phyloP scores from a whole-genome alignment of 1,140 invertebrate genomes.

The Papilio machaon region DNA sequence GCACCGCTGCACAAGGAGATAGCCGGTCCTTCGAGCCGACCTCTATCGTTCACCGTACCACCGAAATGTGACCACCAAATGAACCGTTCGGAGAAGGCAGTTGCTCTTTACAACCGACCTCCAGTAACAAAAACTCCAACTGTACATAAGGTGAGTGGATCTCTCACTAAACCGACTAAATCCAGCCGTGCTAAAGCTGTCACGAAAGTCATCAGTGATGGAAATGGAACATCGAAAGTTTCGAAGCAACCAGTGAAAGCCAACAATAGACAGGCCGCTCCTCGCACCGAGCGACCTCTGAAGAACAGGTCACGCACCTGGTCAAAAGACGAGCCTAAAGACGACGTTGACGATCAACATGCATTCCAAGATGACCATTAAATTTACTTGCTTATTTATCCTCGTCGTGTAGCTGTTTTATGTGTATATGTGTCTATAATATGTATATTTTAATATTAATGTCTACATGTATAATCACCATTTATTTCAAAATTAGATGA shows the following conservation, averaged over 20 bases:
- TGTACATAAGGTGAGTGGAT: constrained; percentile 42
- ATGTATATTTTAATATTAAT: constrained; percentile 7
- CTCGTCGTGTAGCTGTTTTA: constrained; percentile 5
- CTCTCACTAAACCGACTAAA: constrained; percentile 71
- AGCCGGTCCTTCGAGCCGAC: background rate
- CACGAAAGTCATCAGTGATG: constrained; percentile 55
- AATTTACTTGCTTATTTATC: background rate
- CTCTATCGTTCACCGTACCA: background rate
- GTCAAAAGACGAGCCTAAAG: constrained; percentile 17
- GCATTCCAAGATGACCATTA: constrained; percentile 43
- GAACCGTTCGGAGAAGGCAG: background rate
- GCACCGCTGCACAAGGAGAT: background rate
- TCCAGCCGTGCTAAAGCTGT: constrained; percentile 74
- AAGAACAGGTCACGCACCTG: constrained; percentile 5
- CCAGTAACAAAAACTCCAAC: background rate
- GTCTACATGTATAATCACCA: constrained; percentile 11
- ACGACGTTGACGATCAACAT: constrained; percentile 12
- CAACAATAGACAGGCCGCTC: constrained; percentile 29
- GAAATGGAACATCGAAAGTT: constrained; percentile 4
- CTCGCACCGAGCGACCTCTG: background rate
- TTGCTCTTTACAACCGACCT: background rate
- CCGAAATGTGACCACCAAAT: background rate
- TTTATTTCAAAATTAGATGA: constrained; percentile 12
- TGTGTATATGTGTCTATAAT: constrained; percentile 20
- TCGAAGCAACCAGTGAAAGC: constrained; percentile 35